Base-by-base conservation (phyloP, 1,140 invertebrate genomes). In the Notospermus geniculatus region DNA sequence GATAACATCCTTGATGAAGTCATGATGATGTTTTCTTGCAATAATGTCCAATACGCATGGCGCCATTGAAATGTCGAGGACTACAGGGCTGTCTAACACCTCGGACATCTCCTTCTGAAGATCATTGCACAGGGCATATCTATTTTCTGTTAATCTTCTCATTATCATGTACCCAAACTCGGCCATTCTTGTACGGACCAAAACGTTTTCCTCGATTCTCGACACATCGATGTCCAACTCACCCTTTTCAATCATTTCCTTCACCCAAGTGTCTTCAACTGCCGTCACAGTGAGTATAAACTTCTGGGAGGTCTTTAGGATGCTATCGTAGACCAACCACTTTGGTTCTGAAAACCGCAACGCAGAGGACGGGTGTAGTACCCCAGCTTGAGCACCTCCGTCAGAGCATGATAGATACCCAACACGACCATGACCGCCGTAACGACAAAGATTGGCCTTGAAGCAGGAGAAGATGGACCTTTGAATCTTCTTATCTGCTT, bases 321-420 rank as follows among this genome's bases (percentile, higher is more conserved):
- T 54, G 46, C 68, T 59, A 13, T 66, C 62, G 41, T 66, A 73
- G 7, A 77, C 70, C 9, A 77, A 43, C 72, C 72, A 76, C 23
- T 69, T 54, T 29, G 72, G 73, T 1, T 61, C 70, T 15, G 71
- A 54, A 19, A 59, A 41, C 23, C 52, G 52, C 25, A 77, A 28
- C 23, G 57, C 39, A 22, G 74, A 77, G 1, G 74, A 75, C n/a
- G 75, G 75, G 59, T 76, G 74, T 19, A 75, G 25, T 43, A 71
- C 61, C 2, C 73, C 71, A 19, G 59, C 52, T 22, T 71, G 68
- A 2, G 68, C 52, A 27, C 62, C 60, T 22, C 52, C 52, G 15
- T 64, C 28, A 9, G n/a, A n/a, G n/a, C n/a, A 19, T 5, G 69
- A 59, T 25, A 67, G 43, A 61, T 76, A 77, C 4, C 75, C 75